Conservation (phyloP, 2,797 vertebrate genomes). For the Poecilia picta region DNA sequence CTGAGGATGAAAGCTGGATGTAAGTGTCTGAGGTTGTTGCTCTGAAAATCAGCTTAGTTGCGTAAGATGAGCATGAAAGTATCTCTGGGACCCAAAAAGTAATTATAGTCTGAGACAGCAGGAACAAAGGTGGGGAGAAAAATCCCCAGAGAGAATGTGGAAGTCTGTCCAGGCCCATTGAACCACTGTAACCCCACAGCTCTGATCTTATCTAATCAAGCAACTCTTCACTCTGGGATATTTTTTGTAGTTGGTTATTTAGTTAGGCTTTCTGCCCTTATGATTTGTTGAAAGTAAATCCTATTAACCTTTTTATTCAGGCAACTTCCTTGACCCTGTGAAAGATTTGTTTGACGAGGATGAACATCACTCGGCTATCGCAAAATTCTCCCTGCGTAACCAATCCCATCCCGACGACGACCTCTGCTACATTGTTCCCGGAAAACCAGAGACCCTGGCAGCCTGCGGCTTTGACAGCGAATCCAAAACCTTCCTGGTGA, state of each 20-base stretch:
- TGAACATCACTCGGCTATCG: conserved; percentile 43
- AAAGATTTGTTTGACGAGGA: conserved; percentile 59
- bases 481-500: conserved; percentile 84
- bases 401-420: conserved; percentile 78
- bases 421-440: conserved; percentile 78
- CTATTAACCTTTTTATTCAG: conserved; percentile 50
- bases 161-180: conserved; percentile 54
- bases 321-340: conserved; percentile 74
- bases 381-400: conserved; percentile 81
- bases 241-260: conserved; percentile 3
- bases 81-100: conserved; percentile 32
- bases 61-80: conserved; percentile 63
- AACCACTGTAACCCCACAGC: conserved; percentile 37
- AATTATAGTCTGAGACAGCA: conserved; percentile 59
- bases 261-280: conserved; percentile 28
- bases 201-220: conserved; percentile 48
- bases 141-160: conserved; percentile 49
- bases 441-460: conserved; percentile 68
- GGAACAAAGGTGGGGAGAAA: conserved; percentile 65
- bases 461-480: conserved; percentile 79
- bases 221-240: conserved; percentile 49
- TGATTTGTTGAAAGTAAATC: background rate
- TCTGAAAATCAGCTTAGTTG: conserved; percentile 32
- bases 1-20: background rate
- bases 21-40: conserved; percentile 2